A percentile compares a stretch with the other conserved stretches of the same genome.
Conservation (phyloP, 2,797 vertebrate species). For the Crenuchus spilurus region DNA sequence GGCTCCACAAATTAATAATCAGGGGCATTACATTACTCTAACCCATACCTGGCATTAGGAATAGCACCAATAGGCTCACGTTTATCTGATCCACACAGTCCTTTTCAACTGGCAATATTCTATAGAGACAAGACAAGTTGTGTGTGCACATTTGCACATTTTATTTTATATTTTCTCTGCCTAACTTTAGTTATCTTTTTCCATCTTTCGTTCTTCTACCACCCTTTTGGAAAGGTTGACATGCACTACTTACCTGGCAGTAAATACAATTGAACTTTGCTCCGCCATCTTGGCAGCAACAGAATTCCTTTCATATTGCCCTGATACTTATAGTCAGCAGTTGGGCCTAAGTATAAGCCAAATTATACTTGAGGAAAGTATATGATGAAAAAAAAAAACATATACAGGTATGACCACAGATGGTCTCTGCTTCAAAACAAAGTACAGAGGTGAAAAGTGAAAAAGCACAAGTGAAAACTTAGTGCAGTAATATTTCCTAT, state of each 20-base stretch:
- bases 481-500: background rate
- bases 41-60: too few species aligned
- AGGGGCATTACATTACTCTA: too few species aligned
- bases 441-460: too few species aligned
- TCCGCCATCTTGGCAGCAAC: conserved; percentile 63
- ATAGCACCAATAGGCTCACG: too few species aligned
- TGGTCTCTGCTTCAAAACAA: background rate
- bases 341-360: background rate
- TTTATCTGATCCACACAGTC: too few species aligned
- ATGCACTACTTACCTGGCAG: conserved; percentile 63
- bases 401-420: background rate
- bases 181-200: background rate
- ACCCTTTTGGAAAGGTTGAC: background rate
- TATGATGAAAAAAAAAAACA: background rate
- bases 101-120: too few species aligned
- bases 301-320: conserved; percentile 25
- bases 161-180: background rate
- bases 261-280: conserved; percentile 77
- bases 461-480: too few species aligned
- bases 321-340: background rate
- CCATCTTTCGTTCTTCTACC: background rate
- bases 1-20: too few species aligned
- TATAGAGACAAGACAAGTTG: too few species aligned
- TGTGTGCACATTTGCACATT: too few species aligned
- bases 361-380: too few species aligned